These are phyloP conservation scores for Noctua janthe DNA, from an alignment of 2,888 invertebrate genomes.

Conservation along the genomic window DNA sequence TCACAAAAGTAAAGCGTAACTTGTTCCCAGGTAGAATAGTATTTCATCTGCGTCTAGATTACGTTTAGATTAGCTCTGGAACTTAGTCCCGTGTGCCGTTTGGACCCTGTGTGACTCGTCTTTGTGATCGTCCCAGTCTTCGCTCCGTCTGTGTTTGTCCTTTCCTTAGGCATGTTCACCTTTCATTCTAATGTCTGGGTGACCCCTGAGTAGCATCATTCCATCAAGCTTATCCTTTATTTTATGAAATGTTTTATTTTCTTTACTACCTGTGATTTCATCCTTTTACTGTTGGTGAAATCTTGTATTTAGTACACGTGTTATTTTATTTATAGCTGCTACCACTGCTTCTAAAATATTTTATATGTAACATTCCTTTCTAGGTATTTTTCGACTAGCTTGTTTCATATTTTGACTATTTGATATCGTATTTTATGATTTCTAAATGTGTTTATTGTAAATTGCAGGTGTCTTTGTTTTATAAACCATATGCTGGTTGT, in stretches of 20 bases:
- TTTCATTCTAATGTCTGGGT: constrained; percentile 72
- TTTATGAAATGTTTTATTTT: constrained; percentile 58
- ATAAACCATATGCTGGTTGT: constrained; percentile 26
- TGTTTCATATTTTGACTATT: constrained; percentile 55
- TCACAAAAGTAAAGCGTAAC: constrained; percentile 66
- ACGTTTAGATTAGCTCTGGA: constrained; percentile 79
- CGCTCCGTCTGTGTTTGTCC: constrained; percentile 74
- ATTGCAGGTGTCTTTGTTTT: constrained; percentile 64
- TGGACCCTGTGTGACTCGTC: constrained; percentile 73
- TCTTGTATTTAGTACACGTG: constrained; percentile 57
- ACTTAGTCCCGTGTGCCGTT: constrained; percentile 76
- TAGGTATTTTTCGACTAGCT: constrained; percentile 63
- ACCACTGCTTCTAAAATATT: constrained; percentile 69
- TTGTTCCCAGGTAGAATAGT: constrained; percentile 81
- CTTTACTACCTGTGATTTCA: constrained; percentile 57
- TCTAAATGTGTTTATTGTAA: constrained; percentile 60
- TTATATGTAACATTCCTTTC: constrained; percentile 50
- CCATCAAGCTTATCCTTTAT: constrained; percentile 68
- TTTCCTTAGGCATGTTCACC: constrained; percentile 79
- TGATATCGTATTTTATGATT: constrained; percentile 55
- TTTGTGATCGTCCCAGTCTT: constrained; percentile 65
- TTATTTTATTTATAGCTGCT: constrained; percentile 68
- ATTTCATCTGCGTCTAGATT: constrained; percentile 71
- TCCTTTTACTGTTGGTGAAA: constrained; percentile 49
- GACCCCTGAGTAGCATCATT: constrained; percentile 72